Percentiles rank a stretch among this genome's conserved stretches.
Conservation (phyloP, 2,113 vertebrate species). For the Eidolon helvum region DNA sequence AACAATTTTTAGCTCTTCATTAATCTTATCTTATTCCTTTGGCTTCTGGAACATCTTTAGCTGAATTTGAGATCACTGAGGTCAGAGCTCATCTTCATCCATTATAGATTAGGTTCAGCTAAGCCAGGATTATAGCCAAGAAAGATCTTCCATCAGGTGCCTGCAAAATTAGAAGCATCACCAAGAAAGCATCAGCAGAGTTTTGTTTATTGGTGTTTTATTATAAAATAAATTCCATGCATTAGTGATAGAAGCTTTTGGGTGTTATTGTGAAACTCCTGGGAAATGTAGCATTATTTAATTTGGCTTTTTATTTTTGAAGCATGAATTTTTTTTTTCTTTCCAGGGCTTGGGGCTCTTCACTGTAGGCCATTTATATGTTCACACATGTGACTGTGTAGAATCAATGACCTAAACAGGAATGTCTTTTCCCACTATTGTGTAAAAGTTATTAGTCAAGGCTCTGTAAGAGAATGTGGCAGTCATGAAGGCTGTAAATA, state of each 20-base stretch:
- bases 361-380: not conserved
- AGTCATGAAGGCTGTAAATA: not conserved
- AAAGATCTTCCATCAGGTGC: slow-evolving; percentile 17
- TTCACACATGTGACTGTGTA: not conserved
- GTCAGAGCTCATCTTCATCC: slow-evolving; percentile 25
- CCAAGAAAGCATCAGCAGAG: not conserved
- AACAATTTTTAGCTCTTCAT: not conserved
- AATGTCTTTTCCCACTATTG: not conserved
- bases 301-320: slow-evolving; percentile 23
- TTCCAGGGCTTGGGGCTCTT: not conserved
- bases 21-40: slow-evolving; percentile 61
- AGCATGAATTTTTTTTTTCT: not conserved
- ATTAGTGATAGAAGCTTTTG: not conserved
- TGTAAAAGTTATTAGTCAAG: not conserved
- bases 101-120: not conserved
- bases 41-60: slow-evolving; percentile 15
- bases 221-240: slow-evolving; percentile 33
- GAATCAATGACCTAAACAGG: not conserved
- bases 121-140: slow-evolving; percentile 19
- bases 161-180: slow-evolving; percentile 2
- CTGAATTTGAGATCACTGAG: slow-evolving; percentile 27
- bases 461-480: not conserved
- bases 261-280: not conserved
- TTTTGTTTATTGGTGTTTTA: not conserved
- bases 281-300: not conserved